These are phyloP conservation scores for Aphis gossypii DNA, from an alignment of 1,140 invertebrate species.

Conservation along the genomic window DNA sequence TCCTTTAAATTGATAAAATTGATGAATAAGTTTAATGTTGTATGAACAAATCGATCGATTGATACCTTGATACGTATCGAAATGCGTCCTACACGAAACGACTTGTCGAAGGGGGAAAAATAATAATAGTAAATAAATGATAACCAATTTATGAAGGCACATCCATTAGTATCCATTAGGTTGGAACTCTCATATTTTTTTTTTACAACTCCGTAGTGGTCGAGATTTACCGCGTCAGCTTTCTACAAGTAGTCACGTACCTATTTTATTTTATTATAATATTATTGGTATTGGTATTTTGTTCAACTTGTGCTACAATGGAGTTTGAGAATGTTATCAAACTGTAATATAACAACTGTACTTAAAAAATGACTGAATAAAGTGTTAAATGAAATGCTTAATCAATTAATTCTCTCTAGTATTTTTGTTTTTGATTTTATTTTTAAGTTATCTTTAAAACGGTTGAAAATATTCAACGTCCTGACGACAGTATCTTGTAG, in stretches of 20 bases:
- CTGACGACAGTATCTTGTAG: no score
- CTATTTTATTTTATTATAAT: background rate
- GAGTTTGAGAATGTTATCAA: background rate
- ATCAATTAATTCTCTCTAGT: background rate
- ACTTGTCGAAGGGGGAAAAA: background rate
- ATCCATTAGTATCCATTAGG: background rate
- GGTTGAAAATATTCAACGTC: no score
- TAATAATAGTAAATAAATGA: background rate
- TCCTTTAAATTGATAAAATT: background rate
- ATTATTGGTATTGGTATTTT: background rate
- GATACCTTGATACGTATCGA: no score
- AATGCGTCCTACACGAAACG: background rate
- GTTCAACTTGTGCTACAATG: background rate
- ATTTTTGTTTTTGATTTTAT: background rate
- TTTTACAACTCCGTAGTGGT: background rate
- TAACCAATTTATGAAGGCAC: background rate
- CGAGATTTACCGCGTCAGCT: background rate
- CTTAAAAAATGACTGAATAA: background rate
- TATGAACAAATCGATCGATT: background rate
- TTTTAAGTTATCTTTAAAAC: background rate
- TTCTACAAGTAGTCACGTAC: no score
- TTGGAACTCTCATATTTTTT: background rate
- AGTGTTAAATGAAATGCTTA: background rate
- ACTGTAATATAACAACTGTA: background rate
- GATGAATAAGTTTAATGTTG: background rate